Percentiles rank a stretch among this genome's conserved stretches.
Conservation (phyloP, 2,888 invertebrate genomes). For the Heliconius sara region DNA sequence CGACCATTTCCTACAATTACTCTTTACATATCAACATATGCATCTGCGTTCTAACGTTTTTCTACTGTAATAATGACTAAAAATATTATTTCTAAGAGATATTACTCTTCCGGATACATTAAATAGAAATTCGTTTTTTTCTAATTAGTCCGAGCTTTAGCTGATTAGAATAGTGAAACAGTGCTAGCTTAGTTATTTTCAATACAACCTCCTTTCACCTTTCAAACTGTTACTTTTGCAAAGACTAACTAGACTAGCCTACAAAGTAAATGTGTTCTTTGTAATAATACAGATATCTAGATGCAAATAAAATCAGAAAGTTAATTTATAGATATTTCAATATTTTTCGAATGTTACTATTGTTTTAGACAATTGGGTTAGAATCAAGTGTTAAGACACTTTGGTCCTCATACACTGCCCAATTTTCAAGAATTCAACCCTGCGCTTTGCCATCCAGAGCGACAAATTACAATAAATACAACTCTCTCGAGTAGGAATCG, state of each 20-base stretch:
- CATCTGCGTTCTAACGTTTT: background rate
- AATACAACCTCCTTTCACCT: conserved; percentile 20
- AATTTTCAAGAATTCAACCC: too few species aligned
- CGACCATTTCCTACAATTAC: background rate
- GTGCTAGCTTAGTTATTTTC: background rate
- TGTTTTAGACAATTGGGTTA: too few species aligned
- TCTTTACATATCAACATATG: too few species aligned
- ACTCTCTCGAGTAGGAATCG: background rate
- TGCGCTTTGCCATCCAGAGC: too few species aligned
- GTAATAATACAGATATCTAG: background rate
- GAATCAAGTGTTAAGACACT: too few species aligned
- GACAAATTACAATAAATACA: background rate
- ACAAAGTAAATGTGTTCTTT: background rate
- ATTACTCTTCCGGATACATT: background rate
- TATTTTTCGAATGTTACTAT: too few species aligned
- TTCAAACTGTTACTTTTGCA: conserved; percentile 12
- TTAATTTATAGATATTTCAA: too few species aligned
- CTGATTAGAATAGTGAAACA: background rate
- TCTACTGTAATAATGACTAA: background rate
- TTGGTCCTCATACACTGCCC: too few species aligned
- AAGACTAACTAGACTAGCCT: background rate
- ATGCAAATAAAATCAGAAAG: too few species aligned
- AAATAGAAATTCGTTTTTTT: background rate
- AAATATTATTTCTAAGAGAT: conserved; percentile 5
- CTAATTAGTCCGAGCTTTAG: background rate